A percentile compares a stretch with the other conserved stretches of the same genome.
phyloP scores from a whole-genome alignment of 1,140 invertebrate genomes.

The Drosophila quadrilineata region DNA sequence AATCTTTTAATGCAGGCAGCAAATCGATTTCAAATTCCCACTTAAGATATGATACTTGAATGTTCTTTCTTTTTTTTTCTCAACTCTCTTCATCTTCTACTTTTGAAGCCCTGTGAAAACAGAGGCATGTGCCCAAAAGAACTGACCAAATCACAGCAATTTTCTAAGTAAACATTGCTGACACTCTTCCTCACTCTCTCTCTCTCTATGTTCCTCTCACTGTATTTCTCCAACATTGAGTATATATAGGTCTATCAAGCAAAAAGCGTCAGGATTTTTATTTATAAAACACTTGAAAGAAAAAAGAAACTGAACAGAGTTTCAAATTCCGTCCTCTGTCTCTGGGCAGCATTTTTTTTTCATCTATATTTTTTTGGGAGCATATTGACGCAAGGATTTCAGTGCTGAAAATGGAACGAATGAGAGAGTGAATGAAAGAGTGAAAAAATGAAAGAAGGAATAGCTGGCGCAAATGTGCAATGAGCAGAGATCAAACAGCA shows the following conservation, averaged over 20 bases:
- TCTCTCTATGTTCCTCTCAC: constrained; percentile 1
- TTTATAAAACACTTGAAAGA: constrained; percentile 73
- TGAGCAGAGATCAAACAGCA: constrained; percentile 64
- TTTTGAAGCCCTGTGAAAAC: too few relatives aligned
- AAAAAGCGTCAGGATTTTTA: constrained; percentile 59
- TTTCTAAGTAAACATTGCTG: constrained; percentile 68
- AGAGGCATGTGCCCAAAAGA: constrained; percentile 27
- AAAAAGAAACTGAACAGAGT: constrained; percentile 52
- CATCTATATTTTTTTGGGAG: constrained; percentile 18
- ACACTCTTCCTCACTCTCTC: neutral
- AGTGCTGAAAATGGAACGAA: constrained; percentile 19
- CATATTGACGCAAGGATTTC: constrained; percentile 67
- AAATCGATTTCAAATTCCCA: constrained; percentile 58
- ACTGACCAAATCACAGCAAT: constrained; percentile 70
- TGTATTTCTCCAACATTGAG: too few relatives aligned
- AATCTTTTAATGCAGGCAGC: constrained; percentile 75
- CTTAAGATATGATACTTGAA: constrained; percentile 52
- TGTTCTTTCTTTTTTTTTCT: constrained; percentile 13
- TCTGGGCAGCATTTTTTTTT: constrained; percentile 28
- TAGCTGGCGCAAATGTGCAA: constrained; percentile 41
- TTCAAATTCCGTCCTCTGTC: constrained; percentile 2
- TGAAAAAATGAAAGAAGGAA: constrained; percentile 16
- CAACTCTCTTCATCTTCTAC: too few relatives aligned
- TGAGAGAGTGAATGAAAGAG: constrained; percentile 3
- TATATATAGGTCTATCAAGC: constrained; percentile 12